A percentile compares a stretch with the other conserved stretches of the same genome.
phyloP scores from a whole-genome alignment of 1,140 invertebrate genomes.

The Euwallacea fornicatus region DNA sequence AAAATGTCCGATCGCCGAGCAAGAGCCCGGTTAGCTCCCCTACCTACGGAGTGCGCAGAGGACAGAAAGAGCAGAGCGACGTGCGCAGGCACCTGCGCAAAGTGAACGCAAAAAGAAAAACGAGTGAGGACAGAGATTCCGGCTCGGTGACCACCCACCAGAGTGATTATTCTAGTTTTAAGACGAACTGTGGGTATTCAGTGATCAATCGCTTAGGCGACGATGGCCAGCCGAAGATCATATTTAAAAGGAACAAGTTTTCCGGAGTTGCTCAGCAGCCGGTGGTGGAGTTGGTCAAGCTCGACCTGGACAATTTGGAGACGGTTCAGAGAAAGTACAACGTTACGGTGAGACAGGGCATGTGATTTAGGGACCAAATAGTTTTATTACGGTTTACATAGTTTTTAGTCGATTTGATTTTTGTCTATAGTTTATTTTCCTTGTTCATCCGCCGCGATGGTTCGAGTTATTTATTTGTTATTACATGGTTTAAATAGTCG shows the following conservation, averaged over 20 bases:
- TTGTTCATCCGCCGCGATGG: background rate
- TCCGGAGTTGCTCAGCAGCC: slow-evolving; percentile 34
- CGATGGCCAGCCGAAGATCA: slow-evolving; percentile 46
- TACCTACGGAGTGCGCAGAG: slow-evolving; percentile 33
- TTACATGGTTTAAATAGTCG: background rate
- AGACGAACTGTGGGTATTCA: slow-evolving; percentile 40
- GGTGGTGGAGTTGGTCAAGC: slow-evolving; percentile 43
- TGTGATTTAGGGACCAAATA: slow-evolving; percentile 46
- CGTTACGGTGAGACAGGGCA: slow-evolving; percentile 26
- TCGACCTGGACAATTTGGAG: slow-evolving; percentile 40
- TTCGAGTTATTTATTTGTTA: background rate
- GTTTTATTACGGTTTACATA: slow-evolving; percentile 17
- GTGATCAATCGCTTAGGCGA: slow-evolving; percentile 37
- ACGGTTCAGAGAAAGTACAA: slow-evolving; percentile 40
- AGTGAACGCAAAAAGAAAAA: slow-evolving; percentile 34
- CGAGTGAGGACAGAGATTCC: slow-evolving; percentile 11
- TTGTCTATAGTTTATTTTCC: background rate
- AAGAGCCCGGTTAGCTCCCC: background rate
- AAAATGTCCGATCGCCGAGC: slow-evolving; percentile 27
- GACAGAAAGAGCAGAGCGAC: slow-evolving; percentile 16
- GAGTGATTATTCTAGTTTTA: slow-evolving; percentile 9
- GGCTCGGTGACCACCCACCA: slow-evolving; percentile 26
- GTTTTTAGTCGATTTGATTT: slow-evolving; percentile 9
- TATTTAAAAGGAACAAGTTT: slow-evolving; percentile 44
- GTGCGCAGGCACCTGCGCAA: slow-evolving; percentile 43